Percentiles rank a stretch among this genome's conserved stretches.
These are phyloP conservation scores for Emesis furor DNA, from an alignment of 2,888 invertebrate genomes.

Conservation along the genomic window DNA sequence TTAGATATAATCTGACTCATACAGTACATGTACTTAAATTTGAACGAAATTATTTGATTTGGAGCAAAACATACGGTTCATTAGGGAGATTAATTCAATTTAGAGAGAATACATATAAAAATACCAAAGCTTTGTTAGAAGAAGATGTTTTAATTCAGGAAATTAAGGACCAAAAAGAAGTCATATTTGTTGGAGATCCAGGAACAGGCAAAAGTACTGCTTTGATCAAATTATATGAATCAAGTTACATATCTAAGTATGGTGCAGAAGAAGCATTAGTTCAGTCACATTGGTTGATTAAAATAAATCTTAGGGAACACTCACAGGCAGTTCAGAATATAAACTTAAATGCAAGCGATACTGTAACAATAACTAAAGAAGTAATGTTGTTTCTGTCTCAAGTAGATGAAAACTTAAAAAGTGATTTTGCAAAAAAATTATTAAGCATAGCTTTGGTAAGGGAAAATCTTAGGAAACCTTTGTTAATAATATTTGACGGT, in stretches of 20 bases:
- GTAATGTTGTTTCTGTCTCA: background rate
- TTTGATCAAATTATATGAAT: constrained; percentile 15
- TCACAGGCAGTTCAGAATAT: background rate
- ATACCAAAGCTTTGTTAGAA: background rate
- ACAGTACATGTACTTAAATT: constrained; percentile 20
- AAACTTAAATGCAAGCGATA: background rate
- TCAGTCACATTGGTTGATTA: constrained; percentile 26
- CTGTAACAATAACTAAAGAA: background rate
- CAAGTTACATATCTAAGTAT: background rate
- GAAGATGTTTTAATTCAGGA: constrained; percentile 16
- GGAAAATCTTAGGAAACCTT: background rate
- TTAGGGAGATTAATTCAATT: background rate
- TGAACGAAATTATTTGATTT: constrained; percentile 17
- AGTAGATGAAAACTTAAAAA: background rate
- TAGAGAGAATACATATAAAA: background rate
- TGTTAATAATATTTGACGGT: constrained; percentile 1
- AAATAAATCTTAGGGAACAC: constrained; percentile 15
- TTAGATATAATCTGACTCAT: background rate
- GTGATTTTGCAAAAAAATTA: background rate
- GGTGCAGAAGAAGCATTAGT: background rate
- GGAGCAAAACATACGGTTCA: constrained; percentile 14
- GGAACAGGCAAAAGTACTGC: constrained; percentile 30
- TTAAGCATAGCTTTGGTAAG: background rate
- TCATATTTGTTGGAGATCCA: constrained; percentile 26
- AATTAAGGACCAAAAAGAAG: constrained; percentile 8